Evolutionary conservation across 2,888 invertebrate genomes (phyloP).

Genomic region (Mylabris sibirica): DNA sequence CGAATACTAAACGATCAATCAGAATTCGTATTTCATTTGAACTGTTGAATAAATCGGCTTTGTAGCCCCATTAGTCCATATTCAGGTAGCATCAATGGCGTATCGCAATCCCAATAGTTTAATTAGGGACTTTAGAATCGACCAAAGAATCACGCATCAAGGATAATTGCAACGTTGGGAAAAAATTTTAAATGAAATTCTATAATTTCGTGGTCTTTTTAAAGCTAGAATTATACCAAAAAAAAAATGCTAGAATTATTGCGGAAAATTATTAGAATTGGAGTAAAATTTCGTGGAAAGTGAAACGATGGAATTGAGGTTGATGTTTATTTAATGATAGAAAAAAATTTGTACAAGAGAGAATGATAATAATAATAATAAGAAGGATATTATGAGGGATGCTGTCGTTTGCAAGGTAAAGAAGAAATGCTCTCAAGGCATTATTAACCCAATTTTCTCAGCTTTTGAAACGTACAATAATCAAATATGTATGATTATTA

Average conservation of each 20-base stretch:
- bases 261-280: no score
- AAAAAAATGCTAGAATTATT: no score
- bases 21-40: no score
- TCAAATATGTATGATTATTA: not conserved
- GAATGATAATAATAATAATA: not conserved
- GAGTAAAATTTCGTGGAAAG: no score
- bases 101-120: not conserved
- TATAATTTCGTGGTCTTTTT: no score
- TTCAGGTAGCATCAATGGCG: not conserved
- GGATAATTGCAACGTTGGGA: not conserved
- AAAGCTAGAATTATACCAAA: no score
- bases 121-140: not conserved
- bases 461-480: not conserved
- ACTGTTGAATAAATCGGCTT: no score
- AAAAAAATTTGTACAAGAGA: not conserved
- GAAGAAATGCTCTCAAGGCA: not conserved
- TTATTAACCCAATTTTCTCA: not conserved
- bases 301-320: not conserved
- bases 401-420: not conserved
- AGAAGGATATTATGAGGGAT: not conserved
- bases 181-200: no score
- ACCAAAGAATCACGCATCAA: not conserved
- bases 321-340: not conserved
- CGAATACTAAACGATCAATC: no score
- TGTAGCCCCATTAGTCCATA: not conserved